Evolutionary conservation across 1,140 invertebrate species (phyloP).

Genomic region (Nebria ingens): DNA sequence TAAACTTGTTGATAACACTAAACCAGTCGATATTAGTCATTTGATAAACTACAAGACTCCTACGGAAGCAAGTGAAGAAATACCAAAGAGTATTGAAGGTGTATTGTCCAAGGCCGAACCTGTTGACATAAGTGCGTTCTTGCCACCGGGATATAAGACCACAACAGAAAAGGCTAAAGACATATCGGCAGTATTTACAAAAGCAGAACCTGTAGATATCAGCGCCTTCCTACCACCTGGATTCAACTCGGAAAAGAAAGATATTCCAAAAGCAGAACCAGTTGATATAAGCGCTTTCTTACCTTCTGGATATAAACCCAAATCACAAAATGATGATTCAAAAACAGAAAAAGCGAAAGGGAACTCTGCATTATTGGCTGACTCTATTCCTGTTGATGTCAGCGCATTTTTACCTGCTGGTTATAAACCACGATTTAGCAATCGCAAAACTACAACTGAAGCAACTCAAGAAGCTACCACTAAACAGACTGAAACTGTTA

Average conservation of each 20-base stretch:
- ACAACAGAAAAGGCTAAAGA: constrained; percentile 29
- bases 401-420: constrained; percentile 48
- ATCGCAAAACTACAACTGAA: constrained; percentile 18
- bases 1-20: constrained; percentile 19
- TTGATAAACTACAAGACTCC: constrained; percentile 44
- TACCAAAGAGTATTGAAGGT: constrained; percentile 25
- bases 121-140: constrained; percentile 38
- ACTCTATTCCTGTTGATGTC: constrained; percentile 32
- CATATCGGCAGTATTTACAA: constrained; percentile 35
- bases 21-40: constrained; percentile 29
- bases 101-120: constrained; percentile 39
- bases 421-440: constrained; percentile 34
- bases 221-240: constrained; percentile 49
- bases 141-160: constrained; percentile 38
- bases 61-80: constrained; percentile 24
- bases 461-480: constrained; percentile 31
- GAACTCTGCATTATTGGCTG: constrained; percentile 16
- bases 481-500: constrained; percentile 21
- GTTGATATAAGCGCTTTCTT: constrained; percentile 47
- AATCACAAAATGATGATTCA: constrained; percentile 29
- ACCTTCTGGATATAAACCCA: constrained; percentile 45
- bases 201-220: constrained; percentile 44
- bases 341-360: constrained; percentile 23
- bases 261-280: constrained; percentile 32
- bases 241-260: constrained; percentile 35